Evolutionary conservation across 2,797 vertebrate species (phyloP).

Genomic region (Clarias pachynema): DNA sequence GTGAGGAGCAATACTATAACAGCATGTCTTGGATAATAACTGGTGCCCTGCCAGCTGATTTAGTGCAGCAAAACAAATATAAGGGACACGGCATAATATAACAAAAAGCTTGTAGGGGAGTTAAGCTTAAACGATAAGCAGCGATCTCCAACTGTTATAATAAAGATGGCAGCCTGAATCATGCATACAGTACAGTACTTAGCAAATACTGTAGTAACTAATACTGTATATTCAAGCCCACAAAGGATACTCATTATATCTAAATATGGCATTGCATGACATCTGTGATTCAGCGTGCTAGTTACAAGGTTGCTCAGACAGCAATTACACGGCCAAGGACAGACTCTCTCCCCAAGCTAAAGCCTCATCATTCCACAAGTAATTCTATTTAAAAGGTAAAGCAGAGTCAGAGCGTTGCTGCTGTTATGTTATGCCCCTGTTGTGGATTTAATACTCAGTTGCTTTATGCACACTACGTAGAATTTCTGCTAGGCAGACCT

Average conservation of each 20-base stretch:
- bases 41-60: conserved; percentile 47
- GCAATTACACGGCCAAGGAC: conserved; percentile 38
- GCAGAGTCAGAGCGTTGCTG: not conserved
- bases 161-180: not conserved
- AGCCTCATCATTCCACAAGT: conserved; percentile 13
- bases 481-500: conserved; percentile 11
- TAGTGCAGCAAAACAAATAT: conserved; percentile 46
- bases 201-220: not conserved
- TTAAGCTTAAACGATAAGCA: conserved; percentile 52
- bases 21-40: conserved; percentile 51
- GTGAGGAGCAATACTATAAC: conserved; percentile 35
- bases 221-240: conserved; percentile 41
- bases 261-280: conserved; percentile 37
- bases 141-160: conserved; percentile 40
- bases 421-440: not conserved
- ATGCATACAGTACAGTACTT: not conserved
- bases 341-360: conserved; percentile 6
- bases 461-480: conserved; percentile 23
- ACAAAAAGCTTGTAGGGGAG: conserved; percentile 53
- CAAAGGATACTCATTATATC: conserved; percentile 55
- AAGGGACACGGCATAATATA: conserved; percentile 49
- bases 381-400: conserved; percentile 31
- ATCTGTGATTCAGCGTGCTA: conserved; percentile 42
- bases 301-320: conserved; percentile 19
- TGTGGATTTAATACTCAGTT: conserved; percentile 15